Percentiles rank a stretch among this genome's conserved stretches.
Conservation (phyloP, 2,113 vertebrate genomes). For the Callospermophilus lateralis region DNA sequence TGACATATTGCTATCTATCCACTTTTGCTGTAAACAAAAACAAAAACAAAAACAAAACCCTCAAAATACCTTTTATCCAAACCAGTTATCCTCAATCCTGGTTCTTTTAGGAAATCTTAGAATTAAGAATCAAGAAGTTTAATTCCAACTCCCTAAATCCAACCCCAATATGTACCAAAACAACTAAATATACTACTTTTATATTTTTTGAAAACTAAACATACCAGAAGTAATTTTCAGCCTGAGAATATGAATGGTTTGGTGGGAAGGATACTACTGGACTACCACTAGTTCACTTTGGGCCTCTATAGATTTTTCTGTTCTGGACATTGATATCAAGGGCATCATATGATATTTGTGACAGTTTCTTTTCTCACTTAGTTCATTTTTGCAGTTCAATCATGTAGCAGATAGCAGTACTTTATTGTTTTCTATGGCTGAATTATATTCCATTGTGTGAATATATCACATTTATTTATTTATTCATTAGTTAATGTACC, state of each 20-base stretch:
- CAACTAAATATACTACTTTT: not conserved
- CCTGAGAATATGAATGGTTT: not conserved
- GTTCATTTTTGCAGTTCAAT: not conserved
- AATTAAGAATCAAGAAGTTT: slow-evolving; percentile 33
- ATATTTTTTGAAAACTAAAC: slow-evolving; percentile 4
- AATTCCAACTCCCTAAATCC: not conserved
- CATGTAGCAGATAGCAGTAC: not conserved
- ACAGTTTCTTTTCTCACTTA: slow-evolving; percentile 12
- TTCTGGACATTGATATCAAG: not conserved
- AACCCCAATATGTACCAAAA: not conserved
- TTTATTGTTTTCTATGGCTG: not conserved
- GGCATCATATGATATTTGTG: not conserved
- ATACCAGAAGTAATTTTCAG: not conserved
- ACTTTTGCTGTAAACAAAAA: not conserved
- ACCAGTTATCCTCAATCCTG: not conserved
- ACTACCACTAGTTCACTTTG: not conserved
- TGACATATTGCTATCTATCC: not conserved
- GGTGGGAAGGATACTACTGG: not conserved
- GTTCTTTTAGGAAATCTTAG: not conserved
- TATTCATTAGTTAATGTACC: not conserved
- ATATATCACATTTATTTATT: not conserved
- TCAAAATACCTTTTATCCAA: not conserved
- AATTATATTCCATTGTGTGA: not conserved
- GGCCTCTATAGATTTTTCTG: not conserved
- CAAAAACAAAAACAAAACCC: not conserved